Conservation (phyloP, 1,140 invertebrate genomes). For the Triops longicaudatus region DNA sequence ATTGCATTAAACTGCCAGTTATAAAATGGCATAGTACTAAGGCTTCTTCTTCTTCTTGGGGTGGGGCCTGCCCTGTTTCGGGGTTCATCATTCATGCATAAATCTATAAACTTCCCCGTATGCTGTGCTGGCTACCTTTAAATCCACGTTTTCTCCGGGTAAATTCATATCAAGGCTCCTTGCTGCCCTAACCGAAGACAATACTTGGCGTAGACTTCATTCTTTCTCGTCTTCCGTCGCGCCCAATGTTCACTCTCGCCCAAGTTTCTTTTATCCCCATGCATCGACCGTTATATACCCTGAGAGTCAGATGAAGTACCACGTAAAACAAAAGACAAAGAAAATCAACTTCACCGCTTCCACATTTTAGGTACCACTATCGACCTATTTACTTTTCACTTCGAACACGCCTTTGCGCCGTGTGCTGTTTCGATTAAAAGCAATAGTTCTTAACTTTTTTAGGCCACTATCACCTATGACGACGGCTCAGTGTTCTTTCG, state of each 20-base stretch:
- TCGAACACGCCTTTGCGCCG: not conserved
- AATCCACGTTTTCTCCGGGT: not conserved
- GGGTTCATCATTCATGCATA: not conserved
- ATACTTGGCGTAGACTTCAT: not conserved
- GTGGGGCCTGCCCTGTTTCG: not conserved
- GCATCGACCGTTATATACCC: not conserved
- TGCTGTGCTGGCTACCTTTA: not conserved
- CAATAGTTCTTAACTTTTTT: not conserved
- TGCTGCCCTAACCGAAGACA: not conserved
- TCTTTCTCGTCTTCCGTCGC: too few relatives aligned
- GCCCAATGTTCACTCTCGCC: not conserved
- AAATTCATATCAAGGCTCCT: not conserved
- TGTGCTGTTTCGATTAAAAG: not conserved
- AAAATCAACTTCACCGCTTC: not conserved
- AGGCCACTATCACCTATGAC: too few relatives aligned
- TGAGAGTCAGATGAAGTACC: too few relatives aligned
- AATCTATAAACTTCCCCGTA: not conserved
- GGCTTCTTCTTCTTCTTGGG: not conserved
- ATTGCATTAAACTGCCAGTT: not conserved
- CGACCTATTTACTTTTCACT: not conserved
- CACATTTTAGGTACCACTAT: not conserved
- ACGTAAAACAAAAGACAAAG: too few relatives aligned
- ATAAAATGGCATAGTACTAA: not conserved
- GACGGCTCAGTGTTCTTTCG: too few relatives aligned
- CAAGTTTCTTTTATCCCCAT: not conserved